Conservation (phyloP, 2,797 vertebrate species). For the Hippoglossus hippoglossus region DNA sequence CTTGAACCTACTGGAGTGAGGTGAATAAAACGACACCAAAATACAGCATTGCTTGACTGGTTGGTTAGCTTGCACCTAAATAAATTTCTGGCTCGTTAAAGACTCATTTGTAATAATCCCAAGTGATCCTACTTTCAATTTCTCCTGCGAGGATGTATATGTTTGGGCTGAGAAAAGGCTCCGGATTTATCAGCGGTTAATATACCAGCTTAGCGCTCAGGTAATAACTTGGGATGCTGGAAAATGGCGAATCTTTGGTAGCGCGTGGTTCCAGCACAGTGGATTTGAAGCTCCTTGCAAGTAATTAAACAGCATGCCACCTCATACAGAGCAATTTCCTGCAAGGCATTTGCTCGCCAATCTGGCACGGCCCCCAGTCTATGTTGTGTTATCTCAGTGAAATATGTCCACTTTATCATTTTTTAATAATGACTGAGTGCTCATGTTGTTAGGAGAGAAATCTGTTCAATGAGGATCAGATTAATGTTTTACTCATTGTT, state of each 20-base stretch:
- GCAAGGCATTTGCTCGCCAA: conserved; percentile 72
- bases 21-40: conserved; percentile 42
- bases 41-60: conserved; percentile 38
- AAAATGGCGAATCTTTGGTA: conserved; percentile 66
- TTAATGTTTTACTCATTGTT: conserved; percentile 74
- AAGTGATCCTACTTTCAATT: conserved; percentile 74
- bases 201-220: conserved; percentile 68
- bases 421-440: conserved; percentile 80
- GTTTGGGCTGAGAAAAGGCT: conserved; percentile 61
- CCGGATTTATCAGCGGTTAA: conserved; percentile 67
- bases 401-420: conserved; percentile 81
- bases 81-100: conserved; percentile 73
- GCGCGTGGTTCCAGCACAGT: conserved; percentile 65
- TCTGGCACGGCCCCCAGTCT: conserved; percentile 63
- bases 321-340: conserved; percentile 81
- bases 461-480: conserved; percentile 71
- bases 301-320: conserved; percentile 82
- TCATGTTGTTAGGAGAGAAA: conserved; percentile 71
- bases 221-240: conserved; percentile 74
- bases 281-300: conserved; percentile 78
- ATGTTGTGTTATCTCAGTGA: conserved; percentile 76
- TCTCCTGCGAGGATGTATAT: conserved; percentile 56
- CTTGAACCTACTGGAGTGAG: conserved; percentile 28
- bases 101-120: conserved; percentile 64
- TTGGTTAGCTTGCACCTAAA: conserved; percentile 48